Evolutionary conservation across 2,113 vertebrate genomes (phyloP), one percentile per base, ranked within the genome.

Genomic region (Oreotrochilus melanogaster): DNA sequence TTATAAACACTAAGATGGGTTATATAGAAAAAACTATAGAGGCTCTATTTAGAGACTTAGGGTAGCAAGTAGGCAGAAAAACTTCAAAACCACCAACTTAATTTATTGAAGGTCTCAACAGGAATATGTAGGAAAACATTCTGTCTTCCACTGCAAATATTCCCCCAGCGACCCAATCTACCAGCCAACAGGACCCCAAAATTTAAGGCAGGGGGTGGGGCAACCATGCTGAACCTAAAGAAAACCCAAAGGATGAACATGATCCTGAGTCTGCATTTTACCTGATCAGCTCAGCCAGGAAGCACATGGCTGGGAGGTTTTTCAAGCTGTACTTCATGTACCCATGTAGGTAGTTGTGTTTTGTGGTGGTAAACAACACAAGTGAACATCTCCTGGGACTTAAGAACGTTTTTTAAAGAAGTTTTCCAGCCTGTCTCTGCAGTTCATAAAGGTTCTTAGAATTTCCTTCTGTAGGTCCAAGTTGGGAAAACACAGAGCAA

Each of bases 1-100:
- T 98, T 98, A 98, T 98, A 98, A 98, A 98, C 98, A 98, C 98
- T 97, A 98, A 97, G 98, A 98, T 98, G 97, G 97, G 97, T 96
- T 97, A 92, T 97, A 95, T 94, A 98, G 96, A 98, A 98, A 98
- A 95, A 97, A 98, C 96, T 97, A 92, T 97, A 97, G 97, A 91
- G 91, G 91, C 96, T 98, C 97, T 98, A 97, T 98, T 97, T 97
- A 95, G 96, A 97, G 96, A 96, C 97, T 98, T 96, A 98, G 89
- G 93, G 93, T 97, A 97, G 97, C 96, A 98, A 98, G 97, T 96
- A 97, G 97, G 98, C 97, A 98, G 97, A 98, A 98, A 98, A 97
- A 97, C 96, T 97, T 98, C 96, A 96, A 98, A 98, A 95, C 98
- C 97, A 96, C 97, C 97, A 94, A 97, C 97, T 97, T 98, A 97